Base-by-base conservation (phyloP, 2,113 vertebrate genomes). In the Sula dactylatra region DNA sequence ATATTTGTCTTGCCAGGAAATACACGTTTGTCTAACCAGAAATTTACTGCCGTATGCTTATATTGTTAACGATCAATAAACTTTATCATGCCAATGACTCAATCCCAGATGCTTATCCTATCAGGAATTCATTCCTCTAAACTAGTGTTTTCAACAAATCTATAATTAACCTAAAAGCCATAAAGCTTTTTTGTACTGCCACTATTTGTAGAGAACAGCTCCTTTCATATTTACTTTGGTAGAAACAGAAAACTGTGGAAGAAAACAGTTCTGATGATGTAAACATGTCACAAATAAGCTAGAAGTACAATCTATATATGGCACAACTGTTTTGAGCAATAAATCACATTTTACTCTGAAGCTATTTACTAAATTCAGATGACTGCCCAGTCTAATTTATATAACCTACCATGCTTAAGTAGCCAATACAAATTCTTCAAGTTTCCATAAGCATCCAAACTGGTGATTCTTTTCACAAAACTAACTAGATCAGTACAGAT, bases 31-130 rank as follows among this genome's bases (percentile, higher is more conserved):
- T 70, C 82, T 95, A 95, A 72, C 47, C 77, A 93, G 81, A 81
- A 89, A 91, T 94, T 80, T 93, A 85, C 91, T 0, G 5, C 90
- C 54, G 6, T 93, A 97, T 87, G 82, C 69, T 90, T 72, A 78
- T 71, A 88, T 87, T 92, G 88, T 82, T 92, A 97, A 93, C 1
- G 7, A 96, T 97, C 92, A 91, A 96, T 94, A 96, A 82, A 88
- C 52, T 86, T 78, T 45, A 80, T 89, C 80, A 80, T 91, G 92
- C 73, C 92, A 93, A 13, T 73, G 86, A 91, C 59, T 95, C 34
- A 54, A 67, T 89, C 61, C 61, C 88, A 93, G 86, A 91, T 84
- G 73, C 86, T 96, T 96, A 61, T 87, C 82, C 94, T 89, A 61
- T 82, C 91, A 91, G 88, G 78, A 88, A 82, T 86, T 87, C 84